Evolutionary conservation across 2,113 vertebrate genomes (phyloP), one percentile per base, ranked within the genome.

Genomic region (Eretmochelys imbricata): DNA sequence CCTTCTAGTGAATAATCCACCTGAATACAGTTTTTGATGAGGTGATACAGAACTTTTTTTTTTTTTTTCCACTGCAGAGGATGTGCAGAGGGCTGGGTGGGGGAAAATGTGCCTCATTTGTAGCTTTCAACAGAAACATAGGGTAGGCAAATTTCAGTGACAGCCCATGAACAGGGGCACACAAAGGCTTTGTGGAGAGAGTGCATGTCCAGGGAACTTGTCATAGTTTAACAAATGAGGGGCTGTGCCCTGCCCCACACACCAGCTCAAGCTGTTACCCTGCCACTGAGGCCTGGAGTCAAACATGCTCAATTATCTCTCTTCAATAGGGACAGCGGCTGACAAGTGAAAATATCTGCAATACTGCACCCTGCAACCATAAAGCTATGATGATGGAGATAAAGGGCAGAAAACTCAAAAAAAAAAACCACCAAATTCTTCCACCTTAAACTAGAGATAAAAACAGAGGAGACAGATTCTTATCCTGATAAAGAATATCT

Each of bases 41-140:
- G 12, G 90, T 81, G 88, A 94, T 55, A 69, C 3, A 89, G 48
- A 81, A 93, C 82, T 84, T 88, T 76, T 81, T 85, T 91, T 75
- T 42, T 42, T 42, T 42, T 42, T 42, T 88, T 76, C 79, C 84
- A 89, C 69, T 94, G 76, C 29, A 4, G 6, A 83, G 72, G 90
- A 85, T 75, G 84, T 4, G 8, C 42, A 22, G 53, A 86, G 87
- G 81, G 92, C 54, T 79, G 93, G 78, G 83, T 89, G 57, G 59
- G 94, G 89, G 59, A 96, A 96, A 97, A 90, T 4, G 69, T 50
- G 87, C 48, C 83, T 95, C 94, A 90, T 94, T 92, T 93, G 96
- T 94, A 97, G 78, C 95, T 96, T 95, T 91, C 95, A 94, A 48
- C 85, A 93, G 89, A 94, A 97, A 97, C 76, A 93, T 94, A 97